These are phyloP conservation scores for Macrotis lagotis DNA, from an alignment of 2,113 vertebrate species.

Conservation along the genomic window DNA sequence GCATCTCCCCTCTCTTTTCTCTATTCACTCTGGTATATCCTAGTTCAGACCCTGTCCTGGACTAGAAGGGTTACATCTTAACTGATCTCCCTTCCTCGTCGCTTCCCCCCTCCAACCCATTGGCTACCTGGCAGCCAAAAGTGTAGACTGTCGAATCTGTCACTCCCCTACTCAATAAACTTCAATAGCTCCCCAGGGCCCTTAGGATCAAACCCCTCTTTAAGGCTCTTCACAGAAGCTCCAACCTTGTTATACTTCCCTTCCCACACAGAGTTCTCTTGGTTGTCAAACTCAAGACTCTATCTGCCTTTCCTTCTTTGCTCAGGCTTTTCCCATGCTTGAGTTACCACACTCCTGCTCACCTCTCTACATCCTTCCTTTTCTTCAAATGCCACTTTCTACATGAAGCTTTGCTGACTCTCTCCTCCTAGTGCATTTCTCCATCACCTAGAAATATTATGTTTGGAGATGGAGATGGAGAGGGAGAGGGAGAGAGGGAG, in stretches of 20 bases:
- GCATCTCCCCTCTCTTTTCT: not conserved
- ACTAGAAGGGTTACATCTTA: not conserved
- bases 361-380: not conserved
- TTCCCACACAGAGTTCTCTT: not conserved
- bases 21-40: not conserved
- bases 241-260: not conserved
- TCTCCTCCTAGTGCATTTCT: not conserved
- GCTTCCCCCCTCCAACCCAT: not conserved
- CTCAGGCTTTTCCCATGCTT: not conserved
- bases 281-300: not conserved
- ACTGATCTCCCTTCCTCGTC: no score
- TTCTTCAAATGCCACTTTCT: not conserved
- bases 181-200: not conserved
- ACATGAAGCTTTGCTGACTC: not conserved
- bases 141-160: not conserved
- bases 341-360: not conserved
- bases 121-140: not conserved
- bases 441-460: not conserved
- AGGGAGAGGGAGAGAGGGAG: no score
- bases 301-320: not conserved
- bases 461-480: no score
- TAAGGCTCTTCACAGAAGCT: not conserved
- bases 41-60: not conserved
- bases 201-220: not conserved
- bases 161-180: not conserved